Evolutionary conservation across 2,888 invertebrate genomes (phyloP).

Genomic region (Drosophila kokeensis): DNA sequence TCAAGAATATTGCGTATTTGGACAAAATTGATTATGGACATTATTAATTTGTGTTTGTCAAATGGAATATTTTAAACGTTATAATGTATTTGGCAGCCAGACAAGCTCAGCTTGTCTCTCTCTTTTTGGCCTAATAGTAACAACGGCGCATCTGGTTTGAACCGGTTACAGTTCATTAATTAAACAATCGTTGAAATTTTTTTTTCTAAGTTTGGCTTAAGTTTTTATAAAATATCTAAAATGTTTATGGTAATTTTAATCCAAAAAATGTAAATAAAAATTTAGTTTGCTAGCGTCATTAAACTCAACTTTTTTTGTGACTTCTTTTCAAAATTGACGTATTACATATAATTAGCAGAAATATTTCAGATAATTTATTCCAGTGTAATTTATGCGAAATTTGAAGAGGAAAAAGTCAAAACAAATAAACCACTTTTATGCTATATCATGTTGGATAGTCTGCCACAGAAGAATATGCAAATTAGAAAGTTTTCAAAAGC

Average conservation of each 20-base stretch:
- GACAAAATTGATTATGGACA: conserved; percentile 4
- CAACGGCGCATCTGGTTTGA: conserved; percentile 62
- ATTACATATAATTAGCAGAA: neutral
- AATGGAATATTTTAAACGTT: conserved; percentile 36
- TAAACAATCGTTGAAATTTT: conserved; percentile 63
- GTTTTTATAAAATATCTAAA: conserved; percentile 54
- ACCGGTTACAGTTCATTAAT: conserved; percentile 70
- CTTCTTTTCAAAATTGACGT: neutral
- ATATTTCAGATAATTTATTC: neutral
- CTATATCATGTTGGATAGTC: neutral
- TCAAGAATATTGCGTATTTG: conserved; percentile 10
- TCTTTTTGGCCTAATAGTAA: conserved; percentile 24
- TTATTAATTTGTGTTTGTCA: conserved; percentile 26
- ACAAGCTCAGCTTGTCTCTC: conserved; percentile 28
- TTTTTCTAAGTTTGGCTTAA: conserved; percentile 33
- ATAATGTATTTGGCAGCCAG: conserved; percentile 37
- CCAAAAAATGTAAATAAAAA: conserved; percentile 17
- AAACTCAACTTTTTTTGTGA: neutral
- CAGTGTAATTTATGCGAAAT: neutral
- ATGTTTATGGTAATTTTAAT: conserved; percentile 43
- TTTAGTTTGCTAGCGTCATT: conserved; percentile 23
- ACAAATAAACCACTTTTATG: conserved; percentile 6
- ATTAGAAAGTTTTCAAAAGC: conserved; percentile 26
- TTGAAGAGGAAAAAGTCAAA: neutral
- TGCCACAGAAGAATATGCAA: conserved; percentile 1